These are phyloP conservation scores for Helicoverpa assulta DNA, from an alignment of 2,888 invertebrate species.

Conservation along the genomic window DNA sequence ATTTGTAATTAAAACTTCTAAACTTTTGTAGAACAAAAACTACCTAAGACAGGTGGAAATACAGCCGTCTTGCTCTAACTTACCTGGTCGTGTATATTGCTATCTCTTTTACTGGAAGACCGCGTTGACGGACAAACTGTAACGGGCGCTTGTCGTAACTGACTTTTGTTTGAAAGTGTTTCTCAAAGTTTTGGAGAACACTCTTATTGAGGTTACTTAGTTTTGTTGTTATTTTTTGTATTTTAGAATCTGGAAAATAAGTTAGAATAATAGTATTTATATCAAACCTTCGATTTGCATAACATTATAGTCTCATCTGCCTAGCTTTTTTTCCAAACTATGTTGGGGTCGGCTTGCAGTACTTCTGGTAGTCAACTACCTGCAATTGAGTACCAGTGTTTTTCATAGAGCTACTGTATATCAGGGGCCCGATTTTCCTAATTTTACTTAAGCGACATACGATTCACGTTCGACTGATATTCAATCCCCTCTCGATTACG, in stretches of 20 bases:
- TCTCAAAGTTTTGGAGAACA: slow-evolving; percentile 72
- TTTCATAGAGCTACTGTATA: too few relatives aligned
- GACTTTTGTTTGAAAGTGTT: slow-evolving; percentile 79
- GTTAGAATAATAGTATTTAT: too few relatives aligned
- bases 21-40: slow-evolving; percentile 72
- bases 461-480: too few relatives aligned
- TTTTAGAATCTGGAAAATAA: too few relatives aligned
- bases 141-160: slow-evolving; percentile 88
- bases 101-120: slow-evolving; percentile 81
- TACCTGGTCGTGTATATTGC: slow-evolving; percentile 37
- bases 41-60: slow-evolving; percentile 82
- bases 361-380: too few relatives aligned
- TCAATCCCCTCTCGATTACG: too few relatives aligned
- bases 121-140: slow-evolving; percentile 82
- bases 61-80: slow-evolving; percentile 67
- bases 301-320: too few relatives aligned
- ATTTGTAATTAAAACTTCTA: slow-evolving; percentile 78
- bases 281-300: too few relatives aligned
- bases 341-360: too few relatives aligned
- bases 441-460: too few relatives aligned
- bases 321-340: not conserved
- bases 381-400: too few relatives aligned
- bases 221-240: not conserved
- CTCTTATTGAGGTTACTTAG: slow-evolving; percentile 5
- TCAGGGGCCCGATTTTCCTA: too few relatives aligned